A percentile compares a stretch with the other conserved stretches of the same genome.
phyloP scores from a whole-genome alignment of 2,797 vertebrate genomes.

The Aulostomus chinensis region DNA sequence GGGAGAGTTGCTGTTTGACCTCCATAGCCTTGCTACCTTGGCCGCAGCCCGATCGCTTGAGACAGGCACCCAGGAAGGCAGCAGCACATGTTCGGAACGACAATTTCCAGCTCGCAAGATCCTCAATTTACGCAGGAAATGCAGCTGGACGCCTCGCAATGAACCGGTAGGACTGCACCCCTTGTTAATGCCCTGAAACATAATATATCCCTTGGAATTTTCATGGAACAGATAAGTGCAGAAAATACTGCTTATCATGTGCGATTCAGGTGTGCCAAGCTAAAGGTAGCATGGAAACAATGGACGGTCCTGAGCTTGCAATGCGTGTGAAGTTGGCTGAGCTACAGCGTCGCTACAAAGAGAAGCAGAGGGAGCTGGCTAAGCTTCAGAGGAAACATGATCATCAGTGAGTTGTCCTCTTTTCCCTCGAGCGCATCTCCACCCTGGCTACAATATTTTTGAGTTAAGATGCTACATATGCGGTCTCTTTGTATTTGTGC shows the following conservation, averaged over 20 bases:
- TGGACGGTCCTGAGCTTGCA: constrained; percentile 91
- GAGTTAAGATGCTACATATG: not conserved
- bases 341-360: constrained; percentile 93
- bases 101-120: constrained; percentile 77
- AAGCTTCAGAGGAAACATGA: constrained; percentile 93
- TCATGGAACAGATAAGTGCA: too few relatives aligned
- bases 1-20: constrained; percentile 89
- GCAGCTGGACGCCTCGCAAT: constrained; percentile 91
- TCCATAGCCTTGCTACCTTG: constrained; percentile 91
- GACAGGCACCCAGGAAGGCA: constrained; percentile 74
- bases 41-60: constrained; percentile 92
- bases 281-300: constrained; percentile 90
- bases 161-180: constrained; percentile 85
- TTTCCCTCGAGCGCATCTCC: not conserved
- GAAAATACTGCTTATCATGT: constrained; percentile 5
- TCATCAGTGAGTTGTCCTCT: constrained; percentile 82
- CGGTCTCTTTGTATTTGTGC: constrained; percentile 13
- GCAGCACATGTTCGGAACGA: constrained; percentile 53
- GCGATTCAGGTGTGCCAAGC: constrained; percentile 86
- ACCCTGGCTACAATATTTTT: not conserved
- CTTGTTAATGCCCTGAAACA: too few relatives aligned
- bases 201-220: too few relatives aligned
- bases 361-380: constrained; percentile 93
- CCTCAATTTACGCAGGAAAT: constrained; percentile 89
- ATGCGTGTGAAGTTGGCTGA: constrained; percentile 93